Evolutionary conservation across 1,140 invertebrate species (phyloP), one percentile per base, ranked within the genome.

Genomic region (Pantala flavescens): DNA sequence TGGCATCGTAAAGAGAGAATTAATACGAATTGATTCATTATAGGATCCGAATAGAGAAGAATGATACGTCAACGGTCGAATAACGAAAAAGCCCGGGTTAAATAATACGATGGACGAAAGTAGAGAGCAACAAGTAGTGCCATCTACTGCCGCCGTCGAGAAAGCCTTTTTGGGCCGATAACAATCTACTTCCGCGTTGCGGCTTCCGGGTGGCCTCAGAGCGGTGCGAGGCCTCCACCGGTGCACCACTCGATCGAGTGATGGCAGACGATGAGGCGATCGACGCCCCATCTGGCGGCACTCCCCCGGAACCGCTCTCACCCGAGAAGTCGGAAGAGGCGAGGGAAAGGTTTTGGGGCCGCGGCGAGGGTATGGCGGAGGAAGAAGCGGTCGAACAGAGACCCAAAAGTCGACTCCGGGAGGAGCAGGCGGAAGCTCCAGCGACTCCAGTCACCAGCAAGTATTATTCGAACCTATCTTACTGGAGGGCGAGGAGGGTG

Each of bases 401-500:
- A 16, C 12, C 49, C 3, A 63, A 63, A 12, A 63, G 49, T 76
- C 83, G 81, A 43, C 80, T 78, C 74, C 77, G 75, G 77, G 78
- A 75, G 76, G 80, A 84, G 81, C 82, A 85, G 82, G 9, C 28
- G 28, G 28, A 36, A 36, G 3, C 83, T 76, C 76, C 76, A 14
- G 77, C 77, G 71, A 71, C 75, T 73, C 23, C 23, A 49, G 71
- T 24, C 24, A 71, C 72, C 23, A 71, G 74, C 72, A 82, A 81
- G 70, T 80, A 80, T 75, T 93, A 93, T 82, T 89, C 88, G 75
- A 92, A 93, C 81, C 86, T 93, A 49, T 92, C 91, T 70, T 93
- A 93, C 79, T 95, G 93, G 92, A 88, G 91, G 77, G 93, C 93
- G 0, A 85, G 78, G 73, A 84, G 94, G 24, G 92, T 97, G 49